Percentiles rank a stretch among this genome's conserved stretches.
phyloP scores from a whole-genome alignment of 1,140 invertebrate species.

The Latrodectus geometricus region DNA sequence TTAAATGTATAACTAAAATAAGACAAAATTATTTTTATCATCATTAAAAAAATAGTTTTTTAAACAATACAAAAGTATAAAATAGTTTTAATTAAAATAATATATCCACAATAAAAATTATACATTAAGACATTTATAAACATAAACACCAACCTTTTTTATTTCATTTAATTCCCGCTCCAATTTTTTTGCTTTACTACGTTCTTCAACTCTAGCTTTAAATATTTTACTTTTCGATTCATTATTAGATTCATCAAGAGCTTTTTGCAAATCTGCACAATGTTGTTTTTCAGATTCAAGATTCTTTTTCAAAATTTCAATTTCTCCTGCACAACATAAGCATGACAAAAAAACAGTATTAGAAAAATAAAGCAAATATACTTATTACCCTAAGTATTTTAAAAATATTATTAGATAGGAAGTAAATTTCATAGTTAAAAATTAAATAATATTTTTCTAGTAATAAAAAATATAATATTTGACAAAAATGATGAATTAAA shows the following conservation, averaged over 20 bases:
- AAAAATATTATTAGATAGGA: no score
- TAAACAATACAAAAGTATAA: not conserved
- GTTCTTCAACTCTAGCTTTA: slow-evolving; percentile 84
- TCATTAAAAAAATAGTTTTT: not conserved
- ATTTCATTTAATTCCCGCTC: slow-evolving; percentile 81
- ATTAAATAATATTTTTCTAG: no score
- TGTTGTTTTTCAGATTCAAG: slow-evolving; percentile 70
- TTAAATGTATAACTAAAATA: not conserved
- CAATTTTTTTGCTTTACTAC: slow-evolving; percentile 83
- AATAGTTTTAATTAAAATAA: no score
- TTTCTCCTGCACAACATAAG: slow-evolving; percentile 15
- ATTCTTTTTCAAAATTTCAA: slow-evolving; percentile 38
- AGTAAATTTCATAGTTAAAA: no score
- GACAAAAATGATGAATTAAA: no score
- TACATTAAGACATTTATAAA: not conserved
- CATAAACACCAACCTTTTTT: slow-evolving; percentile 70
- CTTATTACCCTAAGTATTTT: not conserved
- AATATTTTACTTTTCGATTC: slow-evolving; percentile 75
- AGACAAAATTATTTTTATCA: not conserved
- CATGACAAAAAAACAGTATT: not conserved
- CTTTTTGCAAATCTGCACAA: slow-evolving; percentile 75
- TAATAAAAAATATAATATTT: no score
- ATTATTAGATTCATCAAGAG: slow-evolving; percentile 82
- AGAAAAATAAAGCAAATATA: not conserved
- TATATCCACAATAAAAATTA: not conserved